Evolutionary conservation across 2,797 vertebrate species (phyloP).

Genomic region (Lutjanus argentimaculatus): DNA sequence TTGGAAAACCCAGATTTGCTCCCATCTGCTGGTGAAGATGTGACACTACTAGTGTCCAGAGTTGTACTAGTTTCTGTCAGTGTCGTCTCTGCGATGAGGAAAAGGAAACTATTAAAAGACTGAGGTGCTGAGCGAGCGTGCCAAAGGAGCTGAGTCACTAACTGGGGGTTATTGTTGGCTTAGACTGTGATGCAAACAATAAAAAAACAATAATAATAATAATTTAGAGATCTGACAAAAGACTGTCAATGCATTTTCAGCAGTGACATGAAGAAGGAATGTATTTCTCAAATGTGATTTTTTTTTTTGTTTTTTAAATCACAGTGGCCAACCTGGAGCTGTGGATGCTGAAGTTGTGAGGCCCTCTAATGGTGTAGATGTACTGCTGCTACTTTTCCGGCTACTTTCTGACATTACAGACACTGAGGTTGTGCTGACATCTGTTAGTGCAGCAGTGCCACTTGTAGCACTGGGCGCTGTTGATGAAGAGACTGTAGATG

Average conservation of each 20-base stretch:
- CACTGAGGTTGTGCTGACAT: background rate
- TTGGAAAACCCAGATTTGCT: constrained; percentile 4
- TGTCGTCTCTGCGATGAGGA: constrained; percentile 1
- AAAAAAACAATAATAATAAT: background rate
- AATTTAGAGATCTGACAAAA: background rate
- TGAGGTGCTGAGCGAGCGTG: background rate
- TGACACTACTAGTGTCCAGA: background rate
- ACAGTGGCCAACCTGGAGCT: constrained; percentile 36
- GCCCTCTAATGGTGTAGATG: constrained; percentile 1
- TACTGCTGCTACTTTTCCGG: background rate
- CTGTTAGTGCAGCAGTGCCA: background rate
- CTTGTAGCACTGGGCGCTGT: background rate
- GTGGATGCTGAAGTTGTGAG: constrained; percentile 8
- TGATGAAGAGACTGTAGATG: background rate
- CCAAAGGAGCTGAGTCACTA: background rate
- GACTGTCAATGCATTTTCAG: background rate
- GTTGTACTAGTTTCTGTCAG: background rate
- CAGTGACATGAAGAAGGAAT: background rate
- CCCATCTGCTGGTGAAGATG: constrained; percentile 43
- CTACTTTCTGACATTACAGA: background rate
- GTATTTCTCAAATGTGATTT: background rate
- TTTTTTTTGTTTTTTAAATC: background rate
- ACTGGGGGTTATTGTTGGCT: background rate
- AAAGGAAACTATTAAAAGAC: background rate
- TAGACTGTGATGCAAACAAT: background rate